Evolutionary conservation across 2,113 vertebrate species (phyloP).

Genomic region (Sardina pilchardus): DNA sequence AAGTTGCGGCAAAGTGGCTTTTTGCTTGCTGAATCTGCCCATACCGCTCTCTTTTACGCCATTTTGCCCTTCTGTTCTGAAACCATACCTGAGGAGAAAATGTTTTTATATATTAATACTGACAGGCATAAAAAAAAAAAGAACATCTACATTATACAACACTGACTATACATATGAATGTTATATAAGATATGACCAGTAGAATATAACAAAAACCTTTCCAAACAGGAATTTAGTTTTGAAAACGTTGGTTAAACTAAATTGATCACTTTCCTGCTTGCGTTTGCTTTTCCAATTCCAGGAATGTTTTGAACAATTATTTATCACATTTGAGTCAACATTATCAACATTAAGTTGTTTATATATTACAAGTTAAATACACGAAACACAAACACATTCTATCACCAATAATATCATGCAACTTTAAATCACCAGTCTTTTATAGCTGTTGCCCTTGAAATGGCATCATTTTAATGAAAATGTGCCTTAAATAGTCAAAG

Average conservation of each 20-base stretch:
- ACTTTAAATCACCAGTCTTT: background rate
- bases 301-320: background rate
- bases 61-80: conserved; percentile 97
- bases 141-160: background rate
- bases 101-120: background rate
- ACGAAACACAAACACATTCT: background rate
- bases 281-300: background rate
- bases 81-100: conserved; percentile 87
- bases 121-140: background rate
- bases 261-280: background rate
- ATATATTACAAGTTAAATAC: background rate
- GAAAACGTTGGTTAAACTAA: background rate
- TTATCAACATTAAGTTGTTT: background rate
- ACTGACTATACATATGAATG: background rate
- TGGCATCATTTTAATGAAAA: background rate
- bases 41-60: conserved; percentile 96
- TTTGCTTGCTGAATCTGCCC: conserved; percentile 97
- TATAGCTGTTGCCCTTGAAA: background rate
- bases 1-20: conserved; percentile 92
- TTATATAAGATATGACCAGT: background rate
- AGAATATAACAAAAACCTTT: background rate
- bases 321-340: background rate
- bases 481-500: background rate
- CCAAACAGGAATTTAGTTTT: background rate
- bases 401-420: background rate